Conservation (phyloP, 2,888 invertebrate species). For the Acanthococcus lagerstroemiae region DNA sequence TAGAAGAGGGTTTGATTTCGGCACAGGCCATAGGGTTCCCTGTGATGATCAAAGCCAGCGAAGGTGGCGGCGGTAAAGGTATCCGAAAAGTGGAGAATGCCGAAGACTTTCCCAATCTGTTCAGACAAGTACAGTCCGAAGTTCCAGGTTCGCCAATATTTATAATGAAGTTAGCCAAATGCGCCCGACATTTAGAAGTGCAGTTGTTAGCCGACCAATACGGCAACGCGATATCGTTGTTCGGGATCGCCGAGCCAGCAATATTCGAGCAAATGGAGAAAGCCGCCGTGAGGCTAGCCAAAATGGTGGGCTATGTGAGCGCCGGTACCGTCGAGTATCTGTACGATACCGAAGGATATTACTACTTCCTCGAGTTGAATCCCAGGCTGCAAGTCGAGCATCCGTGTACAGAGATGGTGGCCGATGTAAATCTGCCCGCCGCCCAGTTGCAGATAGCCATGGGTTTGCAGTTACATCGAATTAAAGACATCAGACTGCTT, state of each 20-base stretch:
- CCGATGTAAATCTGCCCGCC: constrained; percentile 94
- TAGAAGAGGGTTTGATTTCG: constrained; percentile 77
- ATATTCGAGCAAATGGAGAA: constrained; percentile 96
- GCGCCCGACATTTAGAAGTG: constrained; percentile 94
- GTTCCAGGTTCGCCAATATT: constrained; percentile 98
- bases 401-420: constrained; percentile 99
- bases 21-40: constrained; percentile 90
- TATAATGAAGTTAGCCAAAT: constrained; percentile 94
- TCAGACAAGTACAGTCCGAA: constrained; percentile 90
- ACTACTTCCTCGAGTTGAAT: constrained; percentile 94
- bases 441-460: constrained; percentile 98
- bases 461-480: constrained; percentile 89
- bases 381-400: constrained; percentile 98
- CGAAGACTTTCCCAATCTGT: constrained; percentile 83
- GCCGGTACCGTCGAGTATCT: constrained; percentile 98
- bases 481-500: constrained; percentile 87
- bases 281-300: constrained; percentile 92
- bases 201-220: constrained; percentile 95
- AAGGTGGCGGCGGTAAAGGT: constrained; percentile 98
- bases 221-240: constrained; percentile 94
- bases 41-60: constrained; percentile 98
- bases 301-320: constrained; percentile 98
- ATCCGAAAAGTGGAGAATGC: constrained; percentile 87
- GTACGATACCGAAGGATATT: constrained; percentile 77
- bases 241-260: constrained; percentile 82